phyloP scores from a whole-genome alignment of 2,888 invertebrate genomes.

The Platerodrilus igneus region DNA sequence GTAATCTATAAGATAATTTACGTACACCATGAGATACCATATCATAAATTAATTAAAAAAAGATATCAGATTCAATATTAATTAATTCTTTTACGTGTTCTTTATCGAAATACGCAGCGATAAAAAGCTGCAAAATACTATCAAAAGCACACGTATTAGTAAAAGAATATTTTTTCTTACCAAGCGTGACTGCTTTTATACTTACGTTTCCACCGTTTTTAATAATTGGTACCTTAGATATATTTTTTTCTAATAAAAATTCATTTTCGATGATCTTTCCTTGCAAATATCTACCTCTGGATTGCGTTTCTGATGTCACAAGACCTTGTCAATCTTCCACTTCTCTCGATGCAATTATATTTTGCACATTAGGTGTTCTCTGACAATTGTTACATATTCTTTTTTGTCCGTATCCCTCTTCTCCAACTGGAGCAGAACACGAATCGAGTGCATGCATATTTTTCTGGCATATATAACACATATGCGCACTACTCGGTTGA shows the following conservation, averaged over 20 bases:
- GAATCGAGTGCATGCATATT: conserved; percentile 4
- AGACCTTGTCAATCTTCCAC: conserved; percentile 4
- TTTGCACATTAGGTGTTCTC: not conserved
- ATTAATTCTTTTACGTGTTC: not conserved
- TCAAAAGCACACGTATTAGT: conserved; percentile 7
- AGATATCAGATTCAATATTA: not conserved
- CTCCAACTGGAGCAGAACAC: conserved; percentile 9
- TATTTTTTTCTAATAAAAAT: not conserved
- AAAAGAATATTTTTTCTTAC: conserved; percentile 1
- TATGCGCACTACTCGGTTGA: conserved; percentile 4
- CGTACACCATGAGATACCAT: not conserved
- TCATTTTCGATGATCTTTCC: not conserved
- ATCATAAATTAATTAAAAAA: conserved; percentile 2
- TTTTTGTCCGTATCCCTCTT: conserved; percentile 9
- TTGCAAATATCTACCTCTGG: conserved; percentile 1
- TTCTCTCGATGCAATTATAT: conserved; percentile 1
- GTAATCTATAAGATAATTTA: conserved; percentile 1
- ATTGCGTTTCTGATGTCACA: not conserved
- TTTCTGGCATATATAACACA: conserved; percentile 9
- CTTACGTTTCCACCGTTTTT: conserved; percentile 1
- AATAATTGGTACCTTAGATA: conserved; percentile 3
- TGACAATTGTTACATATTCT: conserved; percentile 1
- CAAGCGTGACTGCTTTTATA: not conserved
- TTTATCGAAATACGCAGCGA: not conserved
- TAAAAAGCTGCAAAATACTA: not conserved